A percentile compares a stretch with the other conserved stretches of the same genome.
phyloP scores from a whole-genome alignment of 2,888 invertebrate genomes.

The Toxonevra muliebris region DNA sequence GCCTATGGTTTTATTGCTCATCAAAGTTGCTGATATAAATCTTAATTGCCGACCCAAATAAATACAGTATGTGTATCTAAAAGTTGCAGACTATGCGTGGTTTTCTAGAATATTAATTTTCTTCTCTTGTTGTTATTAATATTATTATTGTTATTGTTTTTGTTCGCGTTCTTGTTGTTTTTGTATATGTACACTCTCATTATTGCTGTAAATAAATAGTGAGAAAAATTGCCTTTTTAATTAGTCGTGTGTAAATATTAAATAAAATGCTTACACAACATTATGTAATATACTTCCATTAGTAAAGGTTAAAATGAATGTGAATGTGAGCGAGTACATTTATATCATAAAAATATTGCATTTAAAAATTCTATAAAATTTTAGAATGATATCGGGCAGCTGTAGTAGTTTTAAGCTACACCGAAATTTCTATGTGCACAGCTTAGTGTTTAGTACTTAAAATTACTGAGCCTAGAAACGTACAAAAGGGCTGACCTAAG shows the following conservation, averaged over 20 bases:
- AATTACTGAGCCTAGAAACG: too few relatives aligned
- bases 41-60: conserved; percentile 61
- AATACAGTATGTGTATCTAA: conserved; percentile 44
- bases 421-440: too few relatives aligned
- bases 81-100: conserved; percentile 21
- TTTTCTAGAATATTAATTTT: not conserved
- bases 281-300: too few relatives aligned
- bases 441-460: too few relatives aligned
- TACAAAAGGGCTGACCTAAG: too few relatives aligned
- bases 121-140: conserved; percentile 2
- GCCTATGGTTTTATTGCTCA: conserved; percentile 50
- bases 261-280: not conserved
- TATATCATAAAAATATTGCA: too few relatives aligned
- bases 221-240: conserved; percentile 1
- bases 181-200: conserved; percentile 1
- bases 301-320: too few relatives aligned
- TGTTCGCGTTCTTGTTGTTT: not conserved
- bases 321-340: too few relatives aligned
- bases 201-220: conserved; percentile 11
- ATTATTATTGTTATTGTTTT: conserved; percentile 5
- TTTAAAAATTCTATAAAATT: too few relatives aligned
- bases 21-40: conserved; percentile 55
- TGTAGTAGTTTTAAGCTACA: too few relatives aligned
- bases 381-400: too few relatives aligned
- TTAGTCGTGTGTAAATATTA: conserved; percentile 18